These are phyloP conservation scores for Cataglyphis hispanica DNA, from an alignment of 1,140 invertebrate genomes.

Conservation along the genomic window DNA sequence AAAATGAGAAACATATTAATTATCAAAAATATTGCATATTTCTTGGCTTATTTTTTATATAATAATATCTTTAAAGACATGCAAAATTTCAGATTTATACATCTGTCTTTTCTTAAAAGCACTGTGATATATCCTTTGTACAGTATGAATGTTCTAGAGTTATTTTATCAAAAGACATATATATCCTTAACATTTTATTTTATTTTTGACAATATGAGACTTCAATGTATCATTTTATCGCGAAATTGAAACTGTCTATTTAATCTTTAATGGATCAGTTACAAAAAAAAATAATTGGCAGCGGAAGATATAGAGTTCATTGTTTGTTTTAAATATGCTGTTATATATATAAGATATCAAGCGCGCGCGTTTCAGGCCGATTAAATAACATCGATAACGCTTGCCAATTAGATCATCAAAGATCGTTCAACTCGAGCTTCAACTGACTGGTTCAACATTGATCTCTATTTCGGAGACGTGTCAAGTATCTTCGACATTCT, in stretches of 20 bases:
- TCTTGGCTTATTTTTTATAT: too few relatives aligned
- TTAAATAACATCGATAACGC: conserved; percentile 67
- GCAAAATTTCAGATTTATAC: background rate
- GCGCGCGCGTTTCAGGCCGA: conserved; percentile 20
- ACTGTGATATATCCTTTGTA: background rate
- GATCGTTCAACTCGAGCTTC: conserved; percentile 56
- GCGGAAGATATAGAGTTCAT: conserved; percentile 17
- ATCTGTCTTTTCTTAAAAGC: background rate
- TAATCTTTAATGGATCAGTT: conserved; percentile 18
- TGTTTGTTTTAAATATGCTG: conserved; percentile 60
- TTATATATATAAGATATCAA: conserved; percentile 15
- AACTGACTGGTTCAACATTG: conserved; percentile 28
- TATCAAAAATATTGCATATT: too few relatives aligned
- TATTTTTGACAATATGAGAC: background rate
- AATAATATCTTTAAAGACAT: background rate
- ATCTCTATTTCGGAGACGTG: conserved; percentile 15
- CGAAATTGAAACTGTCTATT: conserved; percentile 1
- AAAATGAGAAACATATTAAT: background rate
- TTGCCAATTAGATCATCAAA: conserved; percentile 64
- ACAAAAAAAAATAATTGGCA: background rate
- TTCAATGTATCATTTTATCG: conserved; percentile 1
- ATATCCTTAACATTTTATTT: background rate
- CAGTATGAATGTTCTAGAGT: background rate
- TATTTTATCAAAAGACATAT: background rate
- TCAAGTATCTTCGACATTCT: background rate